Percentiles rank a stretch among this genome's conserved stretches.
Evolutionary conservation across 2,888 invertebrate genomes (phyloP).

Genomic region (Hypomecis atomaria): DNA sequence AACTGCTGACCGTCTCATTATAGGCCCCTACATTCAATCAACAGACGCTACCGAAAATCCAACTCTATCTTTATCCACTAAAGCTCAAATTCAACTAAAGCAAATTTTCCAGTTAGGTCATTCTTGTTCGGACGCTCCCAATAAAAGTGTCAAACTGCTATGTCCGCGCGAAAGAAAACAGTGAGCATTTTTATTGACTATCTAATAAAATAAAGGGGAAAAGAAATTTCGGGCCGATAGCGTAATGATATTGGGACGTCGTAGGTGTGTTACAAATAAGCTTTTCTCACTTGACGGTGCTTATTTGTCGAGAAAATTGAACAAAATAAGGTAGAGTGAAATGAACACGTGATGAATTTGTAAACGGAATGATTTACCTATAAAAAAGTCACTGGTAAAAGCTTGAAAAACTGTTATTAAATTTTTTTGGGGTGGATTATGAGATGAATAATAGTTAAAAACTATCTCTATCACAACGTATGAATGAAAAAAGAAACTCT

Average conservation of each 20-base stretch:
- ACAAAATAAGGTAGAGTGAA: not conserved
- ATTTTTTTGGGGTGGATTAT: too few relatives aligned
- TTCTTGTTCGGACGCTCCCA: conserved; percentile 31
- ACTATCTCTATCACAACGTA: too few relatives aligned
- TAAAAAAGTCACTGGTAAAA: not conserved
- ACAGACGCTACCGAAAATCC: conserved; percentile 46
- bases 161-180: conserved; percentile 67
- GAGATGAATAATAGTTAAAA: too few relatives aligned
- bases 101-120: conserved; percentile 26
- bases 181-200: conserved; percentile 70
- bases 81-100: conserved; percentile 15
- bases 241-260: conserved; percentile 34
- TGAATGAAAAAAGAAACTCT: too few relatives aligned
- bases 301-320: not conserved
- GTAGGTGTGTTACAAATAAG: conserved; percentile 25
- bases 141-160: conserved; percentile 52
- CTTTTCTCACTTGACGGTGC: conserved; percentile 10
- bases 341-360: not conserved
- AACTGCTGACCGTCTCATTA: conserved; percentile 82
- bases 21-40: conserved; percentile 74
- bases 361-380: not conserved
- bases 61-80: conserved; percentile 43
- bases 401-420: too few relatives aligned
- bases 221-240: conserved; percentile 38
- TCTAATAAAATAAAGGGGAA: conserved; percentile 67